Conservation (phyloP, 2,797 vertebrate species). For the Coluber constrictor region DNA sequence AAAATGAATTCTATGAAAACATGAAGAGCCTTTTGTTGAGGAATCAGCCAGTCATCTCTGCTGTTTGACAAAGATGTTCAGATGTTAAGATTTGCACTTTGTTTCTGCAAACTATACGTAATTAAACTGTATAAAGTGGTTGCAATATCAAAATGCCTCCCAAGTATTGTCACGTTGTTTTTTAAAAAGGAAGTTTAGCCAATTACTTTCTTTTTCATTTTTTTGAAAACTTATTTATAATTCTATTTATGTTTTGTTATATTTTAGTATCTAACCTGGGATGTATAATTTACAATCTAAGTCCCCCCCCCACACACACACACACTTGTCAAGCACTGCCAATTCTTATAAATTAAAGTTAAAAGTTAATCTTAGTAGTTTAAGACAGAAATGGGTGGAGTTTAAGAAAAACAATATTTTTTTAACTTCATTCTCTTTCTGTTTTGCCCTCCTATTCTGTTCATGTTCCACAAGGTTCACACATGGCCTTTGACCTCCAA, state of each 20-base stretch:
- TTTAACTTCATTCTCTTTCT: background rate
- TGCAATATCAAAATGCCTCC: background rate
- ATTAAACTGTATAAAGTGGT: background rate
- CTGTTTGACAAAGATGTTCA: background rate
- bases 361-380: background rate
- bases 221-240: background rate
- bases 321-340: background rate
- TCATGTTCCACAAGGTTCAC: background rate
- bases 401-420: background rate
- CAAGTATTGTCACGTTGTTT: background rate
- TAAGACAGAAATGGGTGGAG: background rate
- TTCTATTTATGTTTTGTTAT: background rate
- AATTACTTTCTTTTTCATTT: background rate
- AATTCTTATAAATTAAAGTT: background rate
- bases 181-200: background rate
- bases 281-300: background rate
- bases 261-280: background rate
- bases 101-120: background rate
- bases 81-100: background rate
- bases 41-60: slow-evolving; percentile 36
- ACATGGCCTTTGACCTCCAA: background rate
- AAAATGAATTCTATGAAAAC: background rate
- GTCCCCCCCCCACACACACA: background rate
- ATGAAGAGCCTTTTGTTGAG: slow-evolving; percentile 37
- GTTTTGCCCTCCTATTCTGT: background rate